Evolutionary conservation across 2,888 invertebrate species (phyloP), one percentile per base, ranked within the genome.

Genomic region (Meganola albula): DNA sequence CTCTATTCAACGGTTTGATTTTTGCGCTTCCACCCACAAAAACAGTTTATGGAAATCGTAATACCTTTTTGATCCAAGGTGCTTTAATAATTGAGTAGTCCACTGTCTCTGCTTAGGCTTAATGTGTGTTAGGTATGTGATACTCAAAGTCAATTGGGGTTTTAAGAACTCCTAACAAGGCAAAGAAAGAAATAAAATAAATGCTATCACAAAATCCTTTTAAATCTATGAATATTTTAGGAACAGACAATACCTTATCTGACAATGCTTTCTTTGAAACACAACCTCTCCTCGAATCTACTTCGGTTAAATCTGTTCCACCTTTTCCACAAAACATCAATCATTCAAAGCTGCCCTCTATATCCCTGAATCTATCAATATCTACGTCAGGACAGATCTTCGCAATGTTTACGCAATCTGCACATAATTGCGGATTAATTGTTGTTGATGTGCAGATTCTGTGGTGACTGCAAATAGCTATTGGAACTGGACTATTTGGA

Each of bases 41-140:
- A n/a, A n/a, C n/a, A n/a, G n/a, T n/a, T n/a, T n/a, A n/a, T n/a
- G 53, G 39, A 40, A 46, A 53, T 46, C 46, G 50, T 51, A 53
- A 51, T 50, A 46, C 50, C 35, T 34, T 34, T 39, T 53, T 21
- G 38, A 41, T 33, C 34, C 33, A 40, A 40, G 50, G 39, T 53
- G 25, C 22, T 7, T 43, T 35, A 49, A 51, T 51, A 46, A 43
- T 40, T 46, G 36, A 43, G 10, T n/a, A n/a, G n/a, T n/a, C n/a
- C n/a, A n/a, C n/a, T n/a, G n/a, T n/a, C n/a, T n/a, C n/a, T n/a
- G n/a, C n/a, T n/a, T n/a, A n/a, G n/a, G n/a, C n/a, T n/a, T n/a
- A n/a, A n/a, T n/a, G n/a, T n/a, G n/a, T n/a, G n/a, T n/a, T n/a
- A n/a, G n/a, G n/a, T n/a, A n/a, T n/a, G n/a, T n/a, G n/a, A n/a